A percentile compares a stretch with the other conserved stretches of the same genome.
phyloP scores from a whole-genome alignment of 2,113 vertebrate species.

The Hypomesus transpacificus region DNA sequence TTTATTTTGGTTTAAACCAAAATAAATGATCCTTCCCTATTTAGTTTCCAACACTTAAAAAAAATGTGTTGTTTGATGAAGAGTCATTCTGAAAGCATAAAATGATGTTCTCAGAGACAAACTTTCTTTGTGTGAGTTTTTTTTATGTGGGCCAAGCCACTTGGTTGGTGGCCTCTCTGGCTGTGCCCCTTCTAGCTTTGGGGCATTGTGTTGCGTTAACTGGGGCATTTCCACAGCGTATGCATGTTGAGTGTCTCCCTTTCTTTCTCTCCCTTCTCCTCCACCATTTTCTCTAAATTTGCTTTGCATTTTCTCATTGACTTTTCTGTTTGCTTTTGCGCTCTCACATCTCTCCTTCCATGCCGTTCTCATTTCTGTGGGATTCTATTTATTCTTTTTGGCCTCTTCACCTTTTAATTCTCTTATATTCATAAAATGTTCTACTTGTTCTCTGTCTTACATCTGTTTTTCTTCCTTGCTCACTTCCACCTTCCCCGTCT shows the following conservation, averaged over 20 bases:
- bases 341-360: not conserved
- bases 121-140: not conserved
- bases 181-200: constrained; percentile 30
- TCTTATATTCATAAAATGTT: not conserved
- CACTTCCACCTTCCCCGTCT: not conserved
- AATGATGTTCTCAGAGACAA: no score
- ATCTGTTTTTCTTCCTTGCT: not conserved
- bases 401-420: not conserved
- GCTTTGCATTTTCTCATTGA: not conserved
- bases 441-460: not conserved
- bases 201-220: constrained; percentile 49
- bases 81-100: no score
- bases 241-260: constrained; percentile 17
- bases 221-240: constrained; percentile 35
- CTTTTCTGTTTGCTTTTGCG: constrained; percentile 3
- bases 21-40: no score
- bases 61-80: no score
- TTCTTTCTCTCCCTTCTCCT: not conserved
- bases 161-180: constrained; percentile 31
- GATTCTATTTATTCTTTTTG: not conserved
- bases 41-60: no score
- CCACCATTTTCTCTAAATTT: not conserved
- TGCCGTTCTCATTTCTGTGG: not conserved
- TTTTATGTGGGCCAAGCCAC: not conserved
- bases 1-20: not conserved